Evolutionary conservation across 2,888 invertebrate species (phyloP), one percentile per base, ranked within the genome.

Genomic region (Eupithecia abbreviata): DNA sequence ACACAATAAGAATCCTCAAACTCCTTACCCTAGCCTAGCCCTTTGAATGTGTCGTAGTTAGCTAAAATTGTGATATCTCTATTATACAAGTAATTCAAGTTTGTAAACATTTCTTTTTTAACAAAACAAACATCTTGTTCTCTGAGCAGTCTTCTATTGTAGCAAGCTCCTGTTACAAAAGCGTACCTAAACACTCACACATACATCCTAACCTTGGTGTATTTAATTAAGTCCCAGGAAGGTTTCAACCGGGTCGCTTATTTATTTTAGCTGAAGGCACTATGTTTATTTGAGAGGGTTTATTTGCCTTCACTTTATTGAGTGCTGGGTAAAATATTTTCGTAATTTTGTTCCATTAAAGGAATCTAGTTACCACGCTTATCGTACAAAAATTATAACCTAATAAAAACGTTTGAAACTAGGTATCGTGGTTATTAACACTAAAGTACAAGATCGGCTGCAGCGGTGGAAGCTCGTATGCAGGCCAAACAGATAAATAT

Each of bases 171-270:
- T 72, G 72, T 78, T 74, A 76, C 78, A 76, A 74, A 62, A 73
- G 75, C 76, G 72, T 71, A 67, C 43, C 43, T 67, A 67, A 75
- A 18, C 55, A 75, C 78, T 71, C 74, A 75, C 76, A 76, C 80
- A 81, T 76, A 83, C 80, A 84, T 80, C 82, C 82, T 81, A 77
- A 79, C 79, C 80, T 77, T 84, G 83, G 82, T 85, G 83, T 85
- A 85, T 87, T 87, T 87, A 88, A 87, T 88, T 88, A 88, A 85
- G 84, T 84, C 83, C 81, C 80, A 81, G 76, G 81, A 82, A 85
- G 84, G 83, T 85, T 85, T 82, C 84, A 81, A 79, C 81, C 73
- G 78, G 83, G 81, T 77, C 81, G 80, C 80, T 79, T 88, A 86
- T 88, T 87, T 88, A 87, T 87, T 88, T 86, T 83, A 84, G 84